A percentile compares a stretch with the other conserved stretches of the same genome.
phyloP scores from a whole-genome alignment of 2,113 vertebrate species.

The Hypanus sabinus region DNA sequence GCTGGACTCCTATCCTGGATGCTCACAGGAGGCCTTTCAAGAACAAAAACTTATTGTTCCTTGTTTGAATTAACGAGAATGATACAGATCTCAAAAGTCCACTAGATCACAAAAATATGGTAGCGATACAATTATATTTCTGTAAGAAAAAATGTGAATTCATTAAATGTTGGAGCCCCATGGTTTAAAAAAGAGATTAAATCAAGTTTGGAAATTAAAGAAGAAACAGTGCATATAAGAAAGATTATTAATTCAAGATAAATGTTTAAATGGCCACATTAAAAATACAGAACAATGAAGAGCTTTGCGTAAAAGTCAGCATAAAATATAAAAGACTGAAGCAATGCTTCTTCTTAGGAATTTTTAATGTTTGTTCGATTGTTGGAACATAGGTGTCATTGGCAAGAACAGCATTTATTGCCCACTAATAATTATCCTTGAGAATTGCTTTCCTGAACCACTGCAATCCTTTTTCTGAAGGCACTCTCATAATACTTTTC shows the following conservation, averaged over 20 bases:
- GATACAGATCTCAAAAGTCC: background rate
- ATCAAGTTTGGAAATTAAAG: background rate
- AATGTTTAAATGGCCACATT: background rate
- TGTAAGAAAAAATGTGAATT: background rate
- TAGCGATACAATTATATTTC: background rate
- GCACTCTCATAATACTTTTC: too few species aligned
- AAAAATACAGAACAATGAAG: background rate
- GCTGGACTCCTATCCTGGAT: too few species aligned
- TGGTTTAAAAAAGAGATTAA: background rate
- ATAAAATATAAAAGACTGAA: background rate
- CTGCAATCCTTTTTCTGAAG: too few species aligned
- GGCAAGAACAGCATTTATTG: too few species aligned
- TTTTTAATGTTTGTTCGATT: too few species aligned
- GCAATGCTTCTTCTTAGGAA: background rate
- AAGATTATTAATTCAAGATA: background rate
- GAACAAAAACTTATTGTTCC: too few species aligned
- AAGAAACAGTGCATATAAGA: background rate
- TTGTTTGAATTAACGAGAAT: background rate
- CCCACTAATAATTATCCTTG: too few species aligned
- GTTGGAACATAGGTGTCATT: too few species aligned
- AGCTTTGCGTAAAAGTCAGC: background rate
- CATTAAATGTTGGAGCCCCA: background rate
- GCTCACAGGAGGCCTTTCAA: too few species aligned
- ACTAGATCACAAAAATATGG: background rate
- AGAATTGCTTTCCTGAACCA: too few species aligned